Evolutionary conservation across 2,113 vertebrate species (phyloP).

Genomic region (Cisticola juncidis): DNA sequence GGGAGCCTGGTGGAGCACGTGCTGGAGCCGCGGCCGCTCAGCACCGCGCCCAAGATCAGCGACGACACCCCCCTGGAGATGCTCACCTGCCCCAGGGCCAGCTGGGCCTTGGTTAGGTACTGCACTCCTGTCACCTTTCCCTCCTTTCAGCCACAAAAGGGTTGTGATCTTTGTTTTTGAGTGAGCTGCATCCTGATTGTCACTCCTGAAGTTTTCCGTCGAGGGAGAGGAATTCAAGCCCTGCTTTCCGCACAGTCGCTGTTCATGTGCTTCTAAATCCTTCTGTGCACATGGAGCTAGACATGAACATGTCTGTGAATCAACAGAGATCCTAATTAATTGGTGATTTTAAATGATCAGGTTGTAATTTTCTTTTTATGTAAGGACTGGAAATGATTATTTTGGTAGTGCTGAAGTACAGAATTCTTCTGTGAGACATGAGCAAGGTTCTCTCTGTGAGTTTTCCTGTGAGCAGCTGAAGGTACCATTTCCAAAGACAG

Average conservation of each 20-base stretch:
- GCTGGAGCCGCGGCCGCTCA: conserved; percentile 91
- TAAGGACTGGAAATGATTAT: background rate
- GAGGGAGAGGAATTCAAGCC: background rate
- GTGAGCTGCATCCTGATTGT: background rate
- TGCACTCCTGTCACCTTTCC: background rate
- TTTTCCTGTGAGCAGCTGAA: conserved; percentile 47
- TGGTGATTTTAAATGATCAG: conserved; percentile 16
- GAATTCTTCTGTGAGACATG: background rate
- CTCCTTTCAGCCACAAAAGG: background rate
- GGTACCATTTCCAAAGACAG: conserved; percentile 17
- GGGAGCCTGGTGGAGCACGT: conserved; percentile 95
- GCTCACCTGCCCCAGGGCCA: conserved; percentile 89
- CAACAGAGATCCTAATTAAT: background rate
- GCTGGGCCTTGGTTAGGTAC: conserved; percentile 94
- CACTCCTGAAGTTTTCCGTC: background rate
- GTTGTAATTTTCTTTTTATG: background rate
- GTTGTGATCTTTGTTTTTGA: rapidly evolving
- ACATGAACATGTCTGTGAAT: background rate
- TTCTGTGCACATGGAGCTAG: background rate
- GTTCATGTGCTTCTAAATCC: background rate
- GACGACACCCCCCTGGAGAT: conserved; percentile 96
- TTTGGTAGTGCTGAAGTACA: conserved; percentile 22
- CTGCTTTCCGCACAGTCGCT: rapidly evolving
- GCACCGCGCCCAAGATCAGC: conserved; percentile 90
- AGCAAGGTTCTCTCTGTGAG: background rate